Evolutionary conservation across 2,888 invertebrate species (phyloP), one percentile per base, ranked within the genome.

Genomic region (Ormyrus rosae): DNA sequence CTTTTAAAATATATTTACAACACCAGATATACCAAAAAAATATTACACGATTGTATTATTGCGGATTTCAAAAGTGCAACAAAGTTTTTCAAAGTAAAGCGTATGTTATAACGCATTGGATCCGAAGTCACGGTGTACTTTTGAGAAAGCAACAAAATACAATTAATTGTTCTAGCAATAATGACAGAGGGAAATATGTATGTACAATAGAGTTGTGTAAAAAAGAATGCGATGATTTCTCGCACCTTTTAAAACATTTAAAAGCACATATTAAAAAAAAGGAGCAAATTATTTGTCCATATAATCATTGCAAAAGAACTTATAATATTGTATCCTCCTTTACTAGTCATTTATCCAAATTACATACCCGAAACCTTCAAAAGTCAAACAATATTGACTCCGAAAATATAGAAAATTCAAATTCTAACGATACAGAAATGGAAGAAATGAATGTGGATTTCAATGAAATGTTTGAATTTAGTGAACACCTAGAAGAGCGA

Each of bases 281-380:
- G 7, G 48, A 63, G 9, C 53, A 63, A 60, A 63, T 84, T 11
- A 19, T 45, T 13, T 84, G 82, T 76, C 76, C 78, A 6, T 75
- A 53, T 53, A n/a, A 51, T 9, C 19, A 60, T 10, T 83, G 83
- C 13, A 46, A 56, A 19, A 82, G 68, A 9, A 81, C 68, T 5
- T 84, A 84, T 73, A 50, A 48, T 45, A 46, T 68, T n/a, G 34
- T 82, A 58, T 60, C 45, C 69, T 84, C 84, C 4, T 84, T 83
- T 45, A 81, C 81, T 6, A 56, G 83, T 9, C 84, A 83, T 73
- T 7, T 81, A 50, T 70, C 78, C 5, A 82, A 76, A 81, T 72
- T 64, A 9, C 82, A 84, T 69, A 79, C 1, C 19, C 19, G 0
- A 19, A 19, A 19, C 19, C 19, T 19, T 19, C 0, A 19, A 19